Conservation (phyloP, 2,888 invertebrate species). For the Neria commutata region DNA sequence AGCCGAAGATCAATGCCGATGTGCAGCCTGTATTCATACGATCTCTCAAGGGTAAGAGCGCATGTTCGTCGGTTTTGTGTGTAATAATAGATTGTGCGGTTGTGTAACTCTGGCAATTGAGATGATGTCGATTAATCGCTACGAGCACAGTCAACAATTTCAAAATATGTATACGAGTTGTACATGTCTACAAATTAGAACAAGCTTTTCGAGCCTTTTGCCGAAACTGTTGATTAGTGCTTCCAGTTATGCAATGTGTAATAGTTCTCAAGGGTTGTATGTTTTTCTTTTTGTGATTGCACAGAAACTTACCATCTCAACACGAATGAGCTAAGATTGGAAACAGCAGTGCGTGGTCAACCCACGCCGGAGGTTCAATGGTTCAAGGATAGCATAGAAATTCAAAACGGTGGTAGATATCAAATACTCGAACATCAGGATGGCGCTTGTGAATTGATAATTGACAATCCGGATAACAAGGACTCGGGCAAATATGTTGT, state of each 20-base stretch:
- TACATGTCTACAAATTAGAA: not conserved
- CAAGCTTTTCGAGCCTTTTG: not conserved
- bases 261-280: not conserved
- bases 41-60: conserved; percentile 70
- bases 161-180: not conserved
- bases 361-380: conserved; percentile 76
- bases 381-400: conserved; percentile 73
- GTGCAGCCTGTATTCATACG: conserved; percentile 78
- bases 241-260: conserved; percentile 6
- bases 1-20: conserved; percentile 63
- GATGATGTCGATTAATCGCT: conserved; percentile 36
- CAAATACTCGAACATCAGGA: conserved; percentile 74
- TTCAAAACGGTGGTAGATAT: conserved; percentile 67
- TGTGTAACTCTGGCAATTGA: conserved; percentile 35
- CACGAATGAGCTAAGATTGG: conserved; percentile 76
- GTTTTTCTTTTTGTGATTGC: conserved; percentile 5
- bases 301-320: conserved; percentile 74
- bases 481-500: conserved; percentile 81
- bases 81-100: not conserved
- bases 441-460: conserved; percentile 74
- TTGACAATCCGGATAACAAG: conserved; percentile 69
- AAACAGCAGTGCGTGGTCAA: conserved; percentile 78
- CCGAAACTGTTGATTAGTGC: not conserved
- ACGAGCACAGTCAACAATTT: not conserved
- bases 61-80: not conserved